phyloP scores from a whole-genome alignment of 2,888 invertebrate species.

The Lordiphosa andalusiaca region DNA sequence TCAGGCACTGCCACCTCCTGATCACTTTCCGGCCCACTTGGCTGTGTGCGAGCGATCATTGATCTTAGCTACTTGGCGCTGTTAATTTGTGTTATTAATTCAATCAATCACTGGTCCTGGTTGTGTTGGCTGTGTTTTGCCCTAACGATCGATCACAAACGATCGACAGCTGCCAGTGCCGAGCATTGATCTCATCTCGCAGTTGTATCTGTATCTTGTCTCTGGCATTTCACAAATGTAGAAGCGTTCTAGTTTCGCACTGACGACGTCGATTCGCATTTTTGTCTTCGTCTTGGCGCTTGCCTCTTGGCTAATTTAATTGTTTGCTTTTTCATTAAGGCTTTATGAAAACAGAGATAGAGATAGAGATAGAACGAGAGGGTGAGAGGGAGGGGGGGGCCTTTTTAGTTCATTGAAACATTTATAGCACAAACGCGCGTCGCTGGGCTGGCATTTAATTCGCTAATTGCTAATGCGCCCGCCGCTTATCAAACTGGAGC shows the following conservation, averaged over 20 bases:
- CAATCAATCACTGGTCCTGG: conserved; percentile 64
- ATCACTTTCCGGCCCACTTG: conserved; percentile 24
- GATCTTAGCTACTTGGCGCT: conserved; percentile 72
- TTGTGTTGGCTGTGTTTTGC: conserved; percentile 29
- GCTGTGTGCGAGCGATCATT: conserved; percentile 47
- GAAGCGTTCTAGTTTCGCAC: conserved; percentile 61
- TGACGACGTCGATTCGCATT: conserved; percentile 48
- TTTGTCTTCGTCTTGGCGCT: conserved; percentile 39
- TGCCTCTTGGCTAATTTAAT: conserved; percentile 73
- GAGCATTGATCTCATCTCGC: conserved; percentile 64
- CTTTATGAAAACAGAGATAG: conserved; percentile 21
- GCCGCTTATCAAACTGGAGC: conserved; percentile 73
- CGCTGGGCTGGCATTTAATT: conserved; percentile 64
- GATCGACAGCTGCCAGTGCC: conserved; percentile 54
- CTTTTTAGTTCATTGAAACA: conserved; percentile 71
- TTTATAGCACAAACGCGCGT: conserved; percentile 58
- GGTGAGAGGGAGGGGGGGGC: conserved; percentile 29
- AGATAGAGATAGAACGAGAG: conserved; percentile 6
- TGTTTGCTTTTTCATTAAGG: conserved; percentile 69
- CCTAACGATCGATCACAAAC: conserved; percentile 65
- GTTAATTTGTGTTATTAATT: conserved; percentile 75
- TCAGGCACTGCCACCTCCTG: conserved; percentile 10
- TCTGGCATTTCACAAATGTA: conserved; percentile 65
- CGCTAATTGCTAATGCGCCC: conserved; percentile 70
- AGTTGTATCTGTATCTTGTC: conserved; percentile 17